Evolutionary conservation across 2,888 invertebrate genomes (phyloP).

Genomic region (Agonopterix alstromeriana): DNA sequence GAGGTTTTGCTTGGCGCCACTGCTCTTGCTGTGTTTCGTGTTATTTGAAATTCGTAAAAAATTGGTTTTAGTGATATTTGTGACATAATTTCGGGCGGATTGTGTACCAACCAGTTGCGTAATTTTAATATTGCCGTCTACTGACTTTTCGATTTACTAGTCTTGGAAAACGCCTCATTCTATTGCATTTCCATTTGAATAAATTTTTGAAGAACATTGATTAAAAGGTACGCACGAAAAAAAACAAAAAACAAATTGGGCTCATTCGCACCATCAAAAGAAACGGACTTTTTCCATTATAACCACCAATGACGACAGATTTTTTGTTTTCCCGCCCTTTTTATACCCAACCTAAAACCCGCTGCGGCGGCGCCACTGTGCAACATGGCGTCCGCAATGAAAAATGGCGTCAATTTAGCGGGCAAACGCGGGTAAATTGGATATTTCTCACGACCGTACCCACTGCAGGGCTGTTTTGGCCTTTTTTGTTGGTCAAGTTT

Average conservation of each 20-base stretch:
- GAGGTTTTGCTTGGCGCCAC: no score
- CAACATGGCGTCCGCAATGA: constrained; percentile 60
- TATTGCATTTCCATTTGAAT: no score
- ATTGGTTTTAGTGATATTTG: no score
- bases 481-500: constrained; percentile 27
- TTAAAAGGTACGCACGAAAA: neutral
- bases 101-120: no score
- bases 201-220: neutral
- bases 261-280: neutral
- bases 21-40: no score
- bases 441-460: constrained; percentile 63
- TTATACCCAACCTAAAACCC: constrained; percentile 3
- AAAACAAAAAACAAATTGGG: neutral
- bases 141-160: no score
- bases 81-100: no score
- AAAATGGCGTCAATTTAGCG: constrained; percentile 69
- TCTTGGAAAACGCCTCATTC: no score
- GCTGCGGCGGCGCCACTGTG: constrained; percentile 33
- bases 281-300: constrained; percentile 1
- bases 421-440: constrained; percentile 69
- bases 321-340: constrained; percentile 8
- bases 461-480: constrained; percentile 28
- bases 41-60: no score
- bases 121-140: no score
- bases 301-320: constrained; percentile 2